These are phyloP conservation scores for Spodoptera frugiperda DNA, from an alignment of 1,140 invertebrate genomes.

Conservation along the genomic window DNA sequence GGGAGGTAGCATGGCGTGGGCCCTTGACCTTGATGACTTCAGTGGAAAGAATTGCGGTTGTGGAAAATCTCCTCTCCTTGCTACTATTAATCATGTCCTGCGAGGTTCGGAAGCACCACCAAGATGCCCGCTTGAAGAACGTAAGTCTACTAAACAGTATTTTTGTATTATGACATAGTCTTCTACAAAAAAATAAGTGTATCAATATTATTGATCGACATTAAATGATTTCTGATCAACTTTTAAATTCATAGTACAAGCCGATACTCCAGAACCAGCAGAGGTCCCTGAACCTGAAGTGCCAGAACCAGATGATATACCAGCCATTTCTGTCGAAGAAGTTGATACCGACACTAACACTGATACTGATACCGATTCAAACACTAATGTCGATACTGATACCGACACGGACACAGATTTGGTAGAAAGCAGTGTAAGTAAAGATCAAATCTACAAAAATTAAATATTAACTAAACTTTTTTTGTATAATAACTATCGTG, in stretches of 20 bases:
- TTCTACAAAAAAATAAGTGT: no score
- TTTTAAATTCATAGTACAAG: constrained; percentile 41
- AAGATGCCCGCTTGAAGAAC: constrained; percentile 72
- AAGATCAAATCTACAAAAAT: not conserved
- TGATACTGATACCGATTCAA: constrained; percentile 38
- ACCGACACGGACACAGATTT: not conserved
- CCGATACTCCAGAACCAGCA: constrained; percentile 9
- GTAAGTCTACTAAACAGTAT: constrained; percentile 64
- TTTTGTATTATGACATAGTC: no score
- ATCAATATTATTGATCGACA: no score
- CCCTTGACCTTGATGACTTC: constrained; percentile 91
- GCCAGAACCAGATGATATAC: constrained; percentile 21
- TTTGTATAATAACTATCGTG: not conserved
- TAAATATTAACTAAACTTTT: not conserved
- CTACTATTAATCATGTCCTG: constrained; percentile 88
- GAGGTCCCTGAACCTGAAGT: not conserved
- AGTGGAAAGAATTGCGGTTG: constrained; percentile 90
- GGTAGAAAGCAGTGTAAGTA: not conserved
- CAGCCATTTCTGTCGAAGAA: constrained; percentile 24
- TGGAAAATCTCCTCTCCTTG: constrained; percentile 92
- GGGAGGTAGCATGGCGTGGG: constrained; percentile 96
- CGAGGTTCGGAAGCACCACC: constrained; percentile 81
- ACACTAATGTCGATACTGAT: not conserved
- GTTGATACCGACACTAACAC: constrained; percentile 28
- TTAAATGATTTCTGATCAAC: no score